phyloP scores from a whole-genome alignment of 2,113 vertebrate species.

The Benitochromis conjunctus region DNA sequence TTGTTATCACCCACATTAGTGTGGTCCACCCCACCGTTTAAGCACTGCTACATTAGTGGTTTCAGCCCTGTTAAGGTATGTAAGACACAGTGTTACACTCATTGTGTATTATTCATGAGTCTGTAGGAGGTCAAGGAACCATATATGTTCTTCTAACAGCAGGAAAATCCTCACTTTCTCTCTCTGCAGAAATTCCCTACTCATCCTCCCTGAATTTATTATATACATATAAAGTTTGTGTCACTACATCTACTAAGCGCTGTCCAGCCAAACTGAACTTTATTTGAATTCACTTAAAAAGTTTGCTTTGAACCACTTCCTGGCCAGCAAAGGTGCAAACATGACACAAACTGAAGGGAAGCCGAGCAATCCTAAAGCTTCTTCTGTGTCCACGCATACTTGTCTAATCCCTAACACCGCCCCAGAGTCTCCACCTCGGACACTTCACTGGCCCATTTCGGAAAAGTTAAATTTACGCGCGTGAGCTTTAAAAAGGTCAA shows the following conservation, averaged over 20 bases:
- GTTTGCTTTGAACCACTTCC: conserved; percentile 4
- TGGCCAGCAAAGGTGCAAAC: not conserved
- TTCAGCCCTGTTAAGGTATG: not conserved
- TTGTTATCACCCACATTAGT: not conserved
- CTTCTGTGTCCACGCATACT: conserved; percentile 30
- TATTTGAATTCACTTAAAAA: conserved; percentile 6
- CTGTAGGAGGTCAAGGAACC: not conserved
- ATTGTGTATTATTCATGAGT: not conserved
- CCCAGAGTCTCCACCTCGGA: conserved; percentile 5
- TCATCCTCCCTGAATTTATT: not conserved
- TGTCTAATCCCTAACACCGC: conserved; percentile 24
- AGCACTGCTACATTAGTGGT: not conserved
- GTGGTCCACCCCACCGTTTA: not conserved
- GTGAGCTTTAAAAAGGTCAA: not conserved
- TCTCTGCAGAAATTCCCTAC: not conserved
- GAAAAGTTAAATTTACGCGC: conserved; percentile 5
- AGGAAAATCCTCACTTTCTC: not conserved
- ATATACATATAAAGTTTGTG: not conserved
- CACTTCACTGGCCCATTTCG: not conserved
- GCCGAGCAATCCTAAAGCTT: conserved; percentile 3
- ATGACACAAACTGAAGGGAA: not conserved
- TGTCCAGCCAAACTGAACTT: conserved; percentile 6
- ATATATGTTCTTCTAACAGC: not conserved
- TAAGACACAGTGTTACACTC: not conserved
- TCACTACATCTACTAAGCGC: not conserved